Percentiles rank a stretch among this genome's conserved stretches.
These are phyloP conservation scores for Pediacus dermestoides DNA, from an alignment of 2,888 invertebrate genomes.

Conservation along the genomic window DNA sequence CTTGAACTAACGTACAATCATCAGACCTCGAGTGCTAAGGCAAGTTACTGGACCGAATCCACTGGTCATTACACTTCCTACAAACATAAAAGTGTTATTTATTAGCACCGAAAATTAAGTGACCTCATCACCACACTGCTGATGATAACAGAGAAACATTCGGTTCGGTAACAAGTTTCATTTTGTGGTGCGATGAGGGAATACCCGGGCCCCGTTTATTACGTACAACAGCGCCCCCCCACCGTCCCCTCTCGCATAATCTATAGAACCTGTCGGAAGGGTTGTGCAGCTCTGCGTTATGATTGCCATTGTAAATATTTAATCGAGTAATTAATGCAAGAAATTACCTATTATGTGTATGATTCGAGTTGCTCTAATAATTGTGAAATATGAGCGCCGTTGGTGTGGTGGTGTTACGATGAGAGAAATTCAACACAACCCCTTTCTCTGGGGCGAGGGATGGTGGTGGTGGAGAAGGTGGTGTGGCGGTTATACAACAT, in stretches of 20 bases:
- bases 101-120: no score
- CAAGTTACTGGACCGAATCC: no score
- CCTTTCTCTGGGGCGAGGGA: slow-evolving; percentile 16
- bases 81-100: no score
- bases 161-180: slow-evolving; percentile 40
- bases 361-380: slow-evolving; percentile 52
- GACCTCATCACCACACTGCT: no score
- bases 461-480: no score
- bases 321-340: slow-evolving; percentile 54
- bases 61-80: no score
- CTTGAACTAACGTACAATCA: no score
- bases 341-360: slow-evolving; percentile 54
- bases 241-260: slow-evolving; percentile 47
- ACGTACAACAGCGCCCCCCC: no score
- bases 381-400: slow-evolving; percentile 50
- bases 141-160: slow-evolving; percentile 21
- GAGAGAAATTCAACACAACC: slow-evolving; percentile 17
- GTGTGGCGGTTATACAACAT: no score
- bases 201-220: slow-evolving; percentile 44
- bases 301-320: slow-evolving; percentile 53
- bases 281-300: slow-evolving; percentile 50
- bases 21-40: no score
- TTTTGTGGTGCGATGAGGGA: slow-evolving; percentile 45
- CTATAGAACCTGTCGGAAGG: slow-evolving; percentile 50
- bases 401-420: no score